Conservation (phyloP, 2,113 vertebrate species). For the Benitochromis conjunctus region DNA sequence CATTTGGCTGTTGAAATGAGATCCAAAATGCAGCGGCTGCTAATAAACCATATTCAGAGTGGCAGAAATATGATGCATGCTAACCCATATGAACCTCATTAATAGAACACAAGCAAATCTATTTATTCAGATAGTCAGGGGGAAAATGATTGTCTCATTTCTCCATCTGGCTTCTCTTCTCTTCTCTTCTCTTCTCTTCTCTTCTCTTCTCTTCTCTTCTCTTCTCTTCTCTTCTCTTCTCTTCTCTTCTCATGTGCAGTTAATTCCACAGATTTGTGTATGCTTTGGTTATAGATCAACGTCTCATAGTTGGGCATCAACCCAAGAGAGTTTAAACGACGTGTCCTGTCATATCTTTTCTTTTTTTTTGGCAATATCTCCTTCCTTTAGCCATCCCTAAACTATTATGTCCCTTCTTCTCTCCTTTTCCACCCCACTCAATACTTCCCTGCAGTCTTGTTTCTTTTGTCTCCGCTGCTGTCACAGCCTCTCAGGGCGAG, state of each 20-base stretch:
- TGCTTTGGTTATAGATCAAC: neutral
- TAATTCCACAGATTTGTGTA: neutral
- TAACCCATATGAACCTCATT: slow-evolving; percentile 68
- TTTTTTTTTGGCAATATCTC: neutral
- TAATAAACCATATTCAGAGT: slow-evolving; percentile 60
- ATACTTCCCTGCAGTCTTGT: neutral
- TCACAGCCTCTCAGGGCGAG: slow-evolving; percentile 55
- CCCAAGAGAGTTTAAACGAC: slow-evolving; percentile 22
- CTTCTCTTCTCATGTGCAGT: neutral
- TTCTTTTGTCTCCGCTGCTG: slow-evolving; percentile 42
- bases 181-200: neutral
- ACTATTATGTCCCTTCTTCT: neutral
- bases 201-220: neutral
- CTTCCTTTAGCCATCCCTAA: neutral
- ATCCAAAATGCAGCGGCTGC: slow-evolving; percentile 58
- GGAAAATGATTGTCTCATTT: slow-evolving; percentile 56
- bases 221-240: neutral
- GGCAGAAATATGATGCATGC: slow-evolving; percentile 56
- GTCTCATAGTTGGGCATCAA: neutral
- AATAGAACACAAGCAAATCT: slow-evolving; percentile 71
- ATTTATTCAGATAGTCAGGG: slow-evolving; percentile 67
- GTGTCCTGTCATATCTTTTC: neutral
- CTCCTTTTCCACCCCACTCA: neutral
- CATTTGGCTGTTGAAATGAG: slow-evolving; percentile 56
- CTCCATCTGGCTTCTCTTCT: slow-evolving; percentile 31